phyloP scores from a whole-genome alignment of 2,797 vertebrate genomes.

The Carcharodon carcharias region DNA sequence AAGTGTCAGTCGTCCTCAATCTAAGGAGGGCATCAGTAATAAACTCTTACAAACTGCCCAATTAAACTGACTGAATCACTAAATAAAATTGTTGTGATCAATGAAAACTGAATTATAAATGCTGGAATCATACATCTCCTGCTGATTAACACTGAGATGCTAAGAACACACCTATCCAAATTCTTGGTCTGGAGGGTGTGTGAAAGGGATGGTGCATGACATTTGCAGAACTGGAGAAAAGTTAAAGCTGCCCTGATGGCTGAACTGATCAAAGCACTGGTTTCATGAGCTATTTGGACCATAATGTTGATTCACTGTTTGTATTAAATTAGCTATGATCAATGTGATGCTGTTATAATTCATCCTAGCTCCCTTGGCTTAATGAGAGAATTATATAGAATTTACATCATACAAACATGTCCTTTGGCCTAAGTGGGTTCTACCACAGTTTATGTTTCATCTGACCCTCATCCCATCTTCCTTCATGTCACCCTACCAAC shows the following conservation, averaged over 20 bases:
- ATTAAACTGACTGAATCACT: not conserved
- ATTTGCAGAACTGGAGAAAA: not conserved
- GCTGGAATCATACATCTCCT: not conserved
- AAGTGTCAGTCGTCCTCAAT: not conserved
- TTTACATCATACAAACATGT: not conserved
- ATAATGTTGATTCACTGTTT: not conserved
- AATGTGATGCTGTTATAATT: not conserved
- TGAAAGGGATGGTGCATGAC: not conserved
- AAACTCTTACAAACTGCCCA: not conserved
- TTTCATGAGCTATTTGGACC: not conserved
- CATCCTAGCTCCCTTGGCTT: not conserved
- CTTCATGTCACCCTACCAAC: not conserved
- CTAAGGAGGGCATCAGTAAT: not conserved
- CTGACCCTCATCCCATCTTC: not conserved
- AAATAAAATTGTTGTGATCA: not conserved
- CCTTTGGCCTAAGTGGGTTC: not conserved
- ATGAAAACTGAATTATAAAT: not conserved
- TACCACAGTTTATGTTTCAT: not conserved
- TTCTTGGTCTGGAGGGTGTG: too few species aligned
- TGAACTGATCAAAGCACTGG: not conserved
- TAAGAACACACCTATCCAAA: not conserved
- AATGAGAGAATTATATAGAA: not conserved
- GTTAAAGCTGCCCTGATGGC: not conserved
- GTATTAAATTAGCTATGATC: conserved; percentile 20
- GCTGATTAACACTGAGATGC: not conserved